Evolutionary conservation across 2,888 invertebrate genomes (phyloP).

Genomic region (Nephrocerus scutellatus): DNA sequence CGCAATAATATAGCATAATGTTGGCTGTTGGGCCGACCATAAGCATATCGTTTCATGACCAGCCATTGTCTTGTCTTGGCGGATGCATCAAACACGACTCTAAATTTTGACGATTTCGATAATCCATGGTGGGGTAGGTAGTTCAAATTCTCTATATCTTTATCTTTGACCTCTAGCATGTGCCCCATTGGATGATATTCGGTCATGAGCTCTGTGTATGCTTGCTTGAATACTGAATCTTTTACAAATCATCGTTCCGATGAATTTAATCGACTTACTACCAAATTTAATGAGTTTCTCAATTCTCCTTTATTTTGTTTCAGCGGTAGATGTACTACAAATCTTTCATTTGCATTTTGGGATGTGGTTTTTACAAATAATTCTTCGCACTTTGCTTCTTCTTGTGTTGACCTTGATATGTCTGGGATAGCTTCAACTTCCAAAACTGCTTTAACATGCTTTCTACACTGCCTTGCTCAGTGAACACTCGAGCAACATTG

Average conservation of each 20-base stretch:
- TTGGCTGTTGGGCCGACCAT: conserved; percentile 14
- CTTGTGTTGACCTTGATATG: too few relatives aligned
- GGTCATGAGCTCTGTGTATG: conserved; percentile 14
- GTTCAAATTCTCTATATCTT: conserved; percentile 2
- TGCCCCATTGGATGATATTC: conserved; percentile 11
- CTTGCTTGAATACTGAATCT: not conserved
- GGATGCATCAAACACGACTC: conserved; percentile 18
- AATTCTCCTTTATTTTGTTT: too few relatives aligned
- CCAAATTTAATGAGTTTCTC: too few relatives aligned
- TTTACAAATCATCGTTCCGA: conserved; percentile 12
- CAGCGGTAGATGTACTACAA: too few relatives aligned
- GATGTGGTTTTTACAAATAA: too few relatives aligned
- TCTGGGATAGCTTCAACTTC: too few relatives aligned
- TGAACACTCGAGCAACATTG: too few relatives aligned
- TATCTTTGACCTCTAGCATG: conserved; percentile 11
- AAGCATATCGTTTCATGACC: conserved; percentile 16
- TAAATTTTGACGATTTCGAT: conserved; percentile 14
- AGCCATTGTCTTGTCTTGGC: conserved; percentile 13
- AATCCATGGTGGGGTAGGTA: conserved; percentile 17
- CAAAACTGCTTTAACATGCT: too few relatives aligned
- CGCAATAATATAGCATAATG: conserved; percentile 14
- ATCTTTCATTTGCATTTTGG: too few relatives aligned
- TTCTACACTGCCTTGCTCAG: too few relatives aligned
- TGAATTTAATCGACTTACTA: too few relatives aligned
- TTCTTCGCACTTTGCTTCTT: too few relatives aligned